Conservation (phyloP, 2,797 vertebrate species). For the Coilia nasus region DNA sequence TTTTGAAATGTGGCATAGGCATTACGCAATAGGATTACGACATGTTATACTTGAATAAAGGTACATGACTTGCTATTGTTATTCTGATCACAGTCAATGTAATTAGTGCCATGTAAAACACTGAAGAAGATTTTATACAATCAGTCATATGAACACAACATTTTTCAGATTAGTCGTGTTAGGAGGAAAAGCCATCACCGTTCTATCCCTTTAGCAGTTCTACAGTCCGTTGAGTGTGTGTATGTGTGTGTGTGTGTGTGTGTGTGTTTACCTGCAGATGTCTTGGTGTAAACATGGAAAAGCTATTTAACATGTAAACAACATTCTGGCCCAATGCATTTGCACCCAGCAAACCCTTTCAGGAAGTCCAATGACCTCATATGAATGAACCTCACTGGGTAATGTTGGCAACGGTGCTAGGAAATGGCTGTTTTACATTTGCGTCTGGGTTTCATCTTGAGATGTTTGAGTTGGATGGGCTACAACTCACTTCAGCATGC, state of each 20-base stretch:
- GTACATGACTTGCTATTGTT: neutral
- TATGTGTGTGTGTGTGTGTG: neutral
- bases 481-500: neutral
- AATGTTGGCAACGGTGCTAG: neutral
- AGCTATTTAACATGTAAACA: neutral
- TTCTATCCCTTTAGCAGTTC: neutral
- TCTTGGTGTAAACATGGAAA: neutral
- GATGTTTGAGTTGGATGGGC: neutral
- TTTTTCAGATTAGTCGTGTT: neutral
- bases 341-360: neutral
- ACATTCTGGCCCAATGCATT: neutral
- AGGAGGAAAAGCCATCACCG: conserved; percentile 11
- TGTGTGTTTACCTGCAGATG: neutral
- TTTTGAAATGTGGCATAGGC: neutral
- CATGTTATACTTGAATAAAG: conserved; percentile 19
- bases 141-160: neutral
- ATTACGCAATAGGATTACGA: neutral
- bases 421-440: neutral
- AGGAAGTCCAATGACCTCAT: conserved; percentile 13
- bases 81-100: neutral
- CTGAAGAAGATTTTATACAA: conserved; percentile 10
- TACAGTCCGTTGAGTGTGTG: neutral
- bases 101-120: conserved; percentile 18
- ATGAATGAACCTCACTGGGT: neutral
- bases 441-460: neutral